Evolutionary conservation across 37 sponge, comb jelly and placozoan species (phyloP).

Genomic region (Aphrocallistes beatrix): DNA sequence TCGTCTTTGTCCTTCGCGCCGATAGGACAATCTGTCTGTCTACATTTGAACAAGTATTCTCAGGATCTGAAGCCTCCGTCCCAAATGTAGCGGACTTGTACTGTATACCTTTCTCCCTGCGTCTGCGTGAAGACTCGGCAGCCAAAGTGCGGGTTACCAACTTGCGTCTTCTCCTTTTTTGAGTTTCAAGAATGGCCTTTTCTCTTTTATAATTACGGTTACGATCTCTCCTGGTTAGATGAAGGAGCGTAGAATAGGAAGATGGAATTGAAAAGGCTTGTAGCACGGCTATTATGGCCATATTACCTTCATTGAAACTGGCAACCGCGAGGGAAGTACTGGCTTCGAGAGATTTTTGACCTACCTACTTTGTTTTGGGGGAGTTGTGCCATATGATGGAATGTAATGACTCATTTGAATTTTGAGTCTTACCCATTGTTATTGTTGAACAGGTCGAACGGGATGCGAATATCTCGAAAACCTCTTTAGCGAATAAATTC

Average conservation of each 20-base stretch:
- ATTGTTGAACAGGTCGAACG: not conserved
- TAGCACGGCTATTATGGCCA: not conserved
- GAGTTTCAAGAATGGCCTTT: not conserved
- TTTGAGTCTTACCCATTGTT: not conserved
- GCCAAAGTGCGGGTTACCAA: not conserved
- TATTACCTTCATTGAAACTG: not conserved
- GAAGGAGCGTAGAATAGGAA: not conserved
- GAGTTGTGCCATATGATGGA: not conserved
- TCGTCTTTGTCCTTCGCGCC: too few relatives aligned
- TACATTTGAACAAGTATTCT: too few relatives aligned
- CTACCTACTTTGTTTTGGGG: not conserved
- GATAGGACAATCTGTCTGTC: too few relatives aligned
- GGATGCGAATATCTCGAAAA: not conserved
- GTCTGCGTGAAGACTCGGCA: not conserved
- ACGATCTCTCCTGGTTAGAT: not conserved
- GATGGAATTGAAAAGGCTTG: not conserved
- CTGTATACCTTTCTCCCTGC: not conserved
- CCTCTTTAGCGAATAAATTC: not conserved
- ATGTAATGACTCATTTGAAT: not conserved
- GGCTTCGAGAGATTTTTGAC: not conserved
- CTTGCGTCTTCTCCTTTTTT: not conserved
- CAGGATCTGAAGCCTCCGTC: too few relatives aligned
- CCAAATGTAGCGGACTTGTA: not conserved
- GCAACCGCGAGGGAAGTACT: not conserved
- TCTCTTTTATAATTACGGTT: not conserved